These are phyloP conservation scores for Mesitornis unicolor DNA, from an alignment of 2,113 vertebrate species.

Conservation along the genomic window DNA sequence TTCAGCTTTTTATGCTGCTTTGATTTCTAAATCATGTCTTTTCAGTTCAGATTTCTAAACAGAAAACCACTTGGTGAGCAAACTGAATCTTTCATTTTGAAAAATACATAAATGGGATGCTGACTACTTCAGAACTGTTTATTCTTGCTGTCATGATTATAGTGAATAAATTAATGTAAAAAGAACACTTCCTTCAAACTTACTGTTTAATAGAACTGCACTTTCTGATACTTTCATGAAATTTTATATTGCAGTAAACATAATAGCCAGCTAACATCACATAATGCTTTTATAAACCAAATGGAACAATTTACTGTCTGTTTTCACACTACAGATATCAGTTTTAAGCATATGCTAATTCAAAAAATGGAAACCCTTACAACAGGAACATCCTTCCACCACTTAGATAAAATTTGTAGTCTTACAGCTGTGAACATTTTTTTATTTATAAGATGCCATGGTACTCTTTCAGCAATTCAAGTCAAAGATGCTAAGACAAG, in stretches of 20 bases:
- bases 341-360: not conserved
- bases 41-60: not conserved
- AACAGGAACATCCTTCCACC: not conserved
- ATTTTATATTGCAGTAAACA: not conserved
- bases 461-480: not conserved
- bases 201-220: not conserved
- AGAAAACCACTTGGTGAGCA: fast-evolving
- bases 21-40: not conserved
- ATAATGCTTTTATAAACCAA: not conserved
- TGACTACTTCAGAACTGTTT: not conserved
- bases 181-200: not conserved
- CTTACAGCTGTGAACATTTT: not conserved
- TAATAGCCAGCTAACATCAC: fast-evolving
- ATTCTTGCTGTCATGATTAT: not conserved
- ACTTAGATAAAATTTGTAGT: not conserved
- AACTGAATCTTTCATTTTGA: not conserved
- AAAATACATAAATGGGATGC: not conserved
- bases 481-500: not conserved
- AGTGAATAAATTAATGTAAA: not conserved
- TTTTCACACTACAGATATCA: not conserved
- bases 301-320: not conserved
- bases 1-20: not conserved
- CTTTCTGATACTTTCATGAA: not conserved
- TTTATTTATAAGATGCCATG: not conserved
- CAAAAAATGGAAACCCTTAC: not conserved